A percentile compares a stretch with the other conserved stretches of the same genome.
phyloP scores from a whole-genome alignment of 2,888 invertebrate genomes.

The Rhagophthalmus giganteus region DNA sequence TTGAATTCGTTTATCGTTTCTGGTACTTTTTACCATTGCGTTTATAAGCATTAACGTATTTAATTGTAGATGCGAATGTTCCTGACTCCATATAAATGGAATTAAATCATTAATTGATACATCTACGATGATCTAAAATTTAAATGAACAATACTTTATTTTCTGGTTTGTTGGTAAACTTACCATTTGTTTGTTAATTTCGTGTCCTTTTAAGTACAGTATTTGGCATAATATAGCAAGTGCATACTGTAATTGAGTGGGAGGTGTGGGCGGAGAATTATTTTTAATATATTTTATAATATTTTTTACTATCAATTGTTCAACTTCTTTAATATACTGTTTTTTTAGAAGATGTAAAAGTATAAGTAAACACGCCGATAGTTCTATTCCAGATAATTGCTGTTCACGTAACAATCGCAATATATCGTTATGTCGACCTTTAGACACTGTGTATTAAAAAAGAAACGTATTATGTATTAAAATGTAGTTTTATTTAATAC shows the following conservation, averaged over 20 bases:
- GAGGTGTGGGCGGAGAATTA: conserved; percentile 22
- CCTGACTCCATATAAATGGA: conserved; percentile 40
- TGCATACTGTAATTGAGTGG: conserved; percentile 39
- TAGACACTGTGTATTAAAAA: no score
- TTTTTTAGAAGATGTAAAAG: conserved; percentile 46
- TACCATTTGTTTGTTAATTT: conserved; percentile 45
- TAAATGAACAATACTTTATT: no score
- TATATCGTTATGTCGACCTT: conserved; percentile 21
- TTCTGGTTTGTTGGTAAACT: no score
- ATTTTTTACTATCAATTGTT: conserved; percentile 39
- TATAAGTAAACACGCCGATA: conserved; percentile 39
- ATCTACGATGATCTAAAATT: conserved; percentile 25
- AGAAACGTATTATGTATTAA: no score
- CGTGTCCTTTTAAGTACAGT: conserved; percentile 35
- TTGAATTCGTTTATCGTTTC: conserved; percentile 43
- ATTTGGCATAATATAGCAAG: conserved; percentile 47
- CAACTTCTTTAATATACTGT: conserved; percentile 38
- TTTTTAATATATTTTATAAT: conserved; percentile 40
- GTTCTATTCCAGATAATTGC: conserved; percentile 31
- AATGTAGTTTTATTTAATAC: no score
- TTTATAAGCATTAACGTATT: conserved; percentile 48
- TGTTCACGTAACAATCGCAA: conserved; percentile 22
- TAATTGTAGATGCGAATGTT: conserved; percentile 42
- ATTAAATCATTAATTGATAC: conserved; percentile 36
- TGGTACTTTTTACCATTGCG: conserved; percentile 45